Evolutionary conservation across 2,888 invertebrate species (phyloP), one percentile per base, ranked within the genome.

Genomic region (Andrena hattorfiana): DNA sequence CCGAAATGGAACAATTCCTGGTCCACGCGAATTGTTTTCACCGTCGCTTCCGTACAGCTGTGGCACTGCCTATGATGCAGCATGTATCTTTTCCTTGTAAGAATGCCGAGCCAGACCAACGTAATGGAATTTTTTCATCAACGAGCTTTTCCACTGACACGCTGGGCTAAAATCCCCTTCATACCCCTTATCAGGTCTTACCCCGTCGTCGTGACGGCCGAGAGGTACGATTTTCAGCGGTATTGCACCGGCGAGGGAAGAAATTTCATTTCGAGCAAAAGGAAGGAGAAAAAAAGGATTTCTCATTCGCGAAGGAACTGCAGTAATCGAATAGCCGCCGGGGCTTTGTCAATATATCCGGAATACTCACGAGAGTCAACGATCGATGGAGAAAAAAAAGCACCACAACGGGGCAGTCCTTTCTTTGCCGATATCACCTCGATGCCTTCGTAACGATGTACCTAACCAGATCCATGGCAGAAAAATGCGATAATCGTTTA

Each of bases 81-180:
- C 75, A 76, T 81, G 78, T 86, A 86, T 86, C 76, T 67, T 84
- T 63, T 42, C 42, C 56, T 56, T 54, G 68, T 74, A 48, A 81
- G 75, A 77, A 70, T 66, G 48, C 63, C 54, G 48, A 51, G 60
- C 56, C 66, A 68, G 75, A 81, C 42, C 85, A 86, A 84, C 77
- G 80, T 89, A 85, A 86, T 90, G 87, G 87, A 91, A 90, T 89
- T 89, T 89, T 89, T 86, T 87, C 90, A 90, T 90, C 91, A 88
- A 84, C 72, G 59, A 83, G 67, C 73, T 78, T 75, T 86, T 20
- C 59, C 76, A 66, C 74, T 66, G 74, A 82, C 77, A 75, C 70
- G 77, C 35, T 13, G 16, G 42, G 35, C 75, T 30, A 62, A 83
- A 76, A 71, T 80, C 62, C 60, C 79, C 72, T 85, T 83, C 85